Evolutionary conservation across 64 coral and sea anemone genomes (phyloP), one percentile per base, ranked within the genome.

Genomic region (Anthopleura sola): DNA sequence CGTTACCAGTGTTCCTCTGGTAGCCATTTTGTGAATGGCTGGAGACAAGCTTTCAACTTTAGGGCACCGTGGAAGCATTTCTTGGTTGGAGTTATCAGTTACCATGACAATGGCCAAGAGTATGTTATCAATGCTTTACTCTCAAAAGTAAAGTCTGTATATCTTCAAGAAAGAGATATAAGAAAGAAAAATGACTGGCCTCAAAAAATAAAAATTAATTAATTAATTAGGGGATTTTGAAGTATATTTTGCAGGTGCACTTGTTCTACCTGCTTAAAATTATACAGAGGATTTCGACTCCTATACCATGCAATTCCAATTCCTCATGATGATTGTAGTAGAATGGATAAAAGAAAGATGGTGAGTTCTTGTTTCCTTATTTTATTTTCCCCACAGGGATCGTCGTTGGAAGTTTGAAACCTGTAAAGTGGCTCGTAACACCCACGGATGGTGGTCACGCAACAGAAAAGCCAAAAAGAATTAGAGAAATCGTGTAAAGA

Each of bases 41-140:
- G 87, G 87, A 39, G 40, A 16, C 20, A 39, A 5, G 9, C 17
- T 36, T 6, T 88, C 14, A 64, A 68, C 34, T 88, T 60, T 13
- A 26, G 9, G 5, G 56, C 79, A 47, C 87, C 87, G 1, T 10
- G 0, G 14, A 77, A 77, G 1, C 62, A 36, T 55, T 81, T 36
- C 39, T 7, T 88, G 76, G 57, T 64, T 37, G 87, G 87, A 62
- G 78, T 37, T 21, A 14, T 36, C 55, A 88, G 87, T 68, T 29
- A 64, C 19, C 87, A 88, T 34, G 8, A 71, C 75, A 82, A 88
- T 34, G 1, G 28, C 36, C 36, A 68, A 28, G 87, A 82, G 87
- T 88, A 88, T 68, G 87, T 82, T 7, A 33, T 82, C 40, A 44
- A 44, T 44, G 40, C 9, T 44, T 44, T 44, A 6, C 9, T 44